Percentiles rank a stretch among this genome's conserved stretches.
phyloP scores from a whole-genome alignment of 2,113 vertebrate genomes.

The Corapipo altera region DNA sequence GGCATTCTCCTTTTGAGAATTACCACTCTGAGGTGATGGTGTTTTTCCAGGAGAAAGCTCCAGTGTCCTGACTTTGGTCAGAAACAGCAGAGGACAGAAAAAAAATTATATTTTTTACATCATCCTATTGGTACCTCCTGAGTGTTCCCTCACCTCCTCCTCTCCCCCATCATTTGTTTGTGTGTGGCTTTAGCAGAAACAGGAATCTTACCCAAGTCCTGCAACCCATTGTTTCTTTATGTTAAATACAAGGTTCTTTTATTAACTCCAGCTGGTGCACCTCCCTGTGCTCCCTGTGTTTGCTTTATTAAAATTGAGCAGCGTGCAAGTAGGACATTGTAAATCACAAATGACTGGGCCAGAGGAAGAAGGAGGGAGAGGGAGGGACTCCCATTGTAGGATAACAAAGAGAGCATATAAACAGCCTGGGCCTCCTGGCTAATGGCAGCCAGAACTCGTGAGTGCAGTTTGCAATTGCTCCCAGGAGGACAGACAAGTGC shows the following conservation, averaged over 20 bases:
- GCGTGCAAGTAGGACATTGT: conserved; percentile 40
- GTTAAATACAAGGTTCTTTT: conserved; percentile 18
- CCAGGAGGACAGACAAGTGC: neutral
- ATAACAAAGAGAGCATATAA: conserved; percentile 4
- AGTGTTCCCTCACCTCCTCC: neutral
- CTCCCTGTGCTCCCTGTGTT: conserved; percentile 2
- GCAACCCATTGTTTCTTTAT: conserved; percentile 40
- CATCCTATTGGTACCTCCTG: neutral
- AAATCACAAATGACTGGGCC: conserved; percentile 38
- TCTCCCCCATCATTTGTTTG: neutral
- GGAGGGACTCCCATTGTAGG: neutral
- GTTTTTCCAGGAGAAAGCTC: neutral
- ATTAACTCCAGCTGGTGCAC: conserved; percentile 54
- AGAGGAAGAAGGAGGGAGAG: conserved; percentile 38
- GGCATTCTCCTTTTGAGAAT: neutral
- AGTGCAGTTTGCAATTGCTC: neutral
- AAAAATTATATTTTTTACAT: neutral
- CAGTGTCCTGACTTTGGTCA: neutral
- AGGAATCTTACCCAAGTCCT: conserved; percentile 30
- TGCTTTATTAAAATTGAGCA: conserved; percentile 53
- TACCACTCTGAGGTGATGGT: neutral
- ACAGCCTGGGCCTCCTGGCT: neutral
- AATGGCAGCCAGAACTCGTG: neutral
- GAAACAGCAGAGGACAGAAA: neutral
- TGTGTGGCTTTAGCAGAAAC: neutral